A percentile compares a stretch with the other conserved stretches of the same genome.
These are phyloP conservation scores for Saturnia japonica DNA, from an alignment of 2,888 invertebrate species.

Conservation along the genomic window DNA sequence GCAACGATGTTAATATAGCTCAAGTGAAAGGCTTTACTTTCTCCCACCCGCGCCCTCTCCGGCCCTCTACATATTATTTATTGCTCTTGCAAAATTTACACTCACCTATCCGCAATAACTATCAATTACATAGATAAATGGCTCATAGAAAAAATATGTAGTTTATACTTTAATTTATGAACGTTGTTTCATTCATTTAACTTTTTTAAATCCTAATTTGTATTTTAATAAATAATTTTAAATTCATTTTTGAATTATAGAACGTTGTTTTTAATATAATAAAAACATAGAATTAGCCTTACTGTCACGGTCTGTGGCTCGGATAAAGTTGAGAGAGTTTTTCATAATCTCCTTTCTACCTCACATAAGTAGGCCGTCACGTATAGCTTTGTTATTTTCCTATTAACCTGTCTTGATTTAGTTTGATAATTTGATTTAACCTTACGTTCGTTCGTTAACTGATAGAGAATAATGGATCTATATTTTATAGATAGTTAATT, in stretches of 20 bases:
- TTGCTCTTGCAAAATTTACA: conserved; percentile 74
- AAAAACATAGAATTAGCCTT: conserved; percentile 41
- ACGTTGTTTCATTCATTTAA: background rate
- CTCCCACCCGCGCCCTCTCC: conserved; percentile 77
- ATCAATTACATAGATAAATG: conserved; percentile 68
- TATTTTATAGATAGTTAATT: background rate
- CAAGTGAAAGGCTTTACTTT: conserved; percentile 78
- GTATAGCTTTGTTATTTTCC: conserved; percentile 62
- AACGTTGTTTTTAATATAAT: background rate
- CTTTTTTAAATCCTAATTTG: too few relatives aligned
- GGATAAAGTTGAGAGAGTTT: conserved; percentile 54
- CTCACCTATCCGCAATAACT: conserved; percentile 61
- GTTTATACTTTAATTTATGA: background rate
- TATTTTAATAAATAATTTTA: too few relatives aligned
- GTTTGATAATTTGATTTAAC: conserved; percentile 34
- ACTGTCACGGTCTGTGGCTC: conserved; percentile 56
- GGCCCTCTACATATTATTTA: conserved; percentile 62
- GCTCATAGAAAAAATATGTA: conserved; percentile 46
- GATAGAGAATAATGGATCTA: background rate
- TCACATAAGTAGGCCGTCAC: conserved; percentile 66
- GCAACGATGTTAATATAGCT: conserved; percentile 54
- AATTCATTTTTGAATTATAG: background rate
- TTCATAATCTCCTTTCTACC: conserved; percentile 56
- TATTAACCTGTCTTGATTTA: conserved; percentile 46
- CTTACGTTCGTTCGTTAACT: conserved; percentile 25